phyloP scores from a whole-genome alignment of 2,797 vertebrate genomes.

The Characodon lateralis region DNA sequence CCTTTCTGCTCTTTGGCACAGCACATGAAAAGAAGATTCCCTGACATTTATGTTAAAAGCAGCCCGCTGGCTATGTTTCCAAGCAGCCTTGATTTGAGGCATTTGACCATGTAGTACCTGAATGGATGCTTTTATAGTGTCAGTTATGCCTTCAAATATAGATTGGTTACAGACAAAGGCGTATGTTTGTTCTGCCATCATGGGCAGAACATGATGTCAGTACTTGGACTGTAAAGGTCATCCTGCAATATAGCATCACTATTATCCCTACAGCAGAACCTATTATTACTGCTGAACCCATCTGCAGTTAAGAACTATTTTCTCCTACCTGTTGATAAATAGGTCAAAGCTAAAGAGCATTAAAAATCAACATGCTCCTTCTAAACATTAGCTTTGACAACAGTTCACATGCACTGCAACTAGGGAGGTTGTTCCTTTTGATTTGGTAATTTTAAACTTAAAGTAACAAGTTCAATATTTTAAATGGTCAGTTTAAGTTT shows the following conservation, averaged over 20 bases:
- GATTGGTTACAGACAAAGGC: neutral
- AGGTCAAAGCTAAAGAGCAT: neutral
- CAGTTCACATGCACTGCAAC: too few relatives aligned
- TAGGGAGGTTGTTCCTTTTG: too few relatives aligned
- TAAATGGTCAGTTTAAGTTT: too few relatives aligned
- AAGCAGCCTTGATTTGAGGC: neutral
- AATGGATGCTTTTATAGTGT: slow-evolving; percentile 9
- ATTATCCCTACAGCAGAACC: neutral
- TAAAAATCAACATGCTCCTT: neutral
- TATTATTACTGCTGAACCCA: neutral
- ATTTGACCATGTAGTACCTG: neutral
- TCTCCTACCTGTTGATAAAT: neutral
- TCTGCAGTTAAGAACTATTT: neutral
- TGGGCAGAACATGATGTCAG: neutral
- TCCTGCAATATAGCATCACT: neutral
- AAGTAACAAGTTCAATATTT: too few relatives aligned
- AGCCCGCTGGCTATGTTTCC: neutral
- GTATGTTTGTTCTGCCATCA: neutral
- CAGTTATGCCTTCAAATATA: slow-evolving; percentile 5
- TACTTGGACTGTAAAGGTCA: neutral
- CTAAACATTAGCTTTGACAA: neutral
- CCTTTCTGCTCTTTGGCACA: neutral
- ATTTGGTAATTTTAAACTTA: too few relatives aligned
- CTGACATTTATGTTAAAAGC: neutral
- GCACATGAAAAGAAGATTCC: neutral